phyloP scores from a whole-genome alignment of 2,888 invertebrate genomes.

The Dascillus cervinus region DNA sequence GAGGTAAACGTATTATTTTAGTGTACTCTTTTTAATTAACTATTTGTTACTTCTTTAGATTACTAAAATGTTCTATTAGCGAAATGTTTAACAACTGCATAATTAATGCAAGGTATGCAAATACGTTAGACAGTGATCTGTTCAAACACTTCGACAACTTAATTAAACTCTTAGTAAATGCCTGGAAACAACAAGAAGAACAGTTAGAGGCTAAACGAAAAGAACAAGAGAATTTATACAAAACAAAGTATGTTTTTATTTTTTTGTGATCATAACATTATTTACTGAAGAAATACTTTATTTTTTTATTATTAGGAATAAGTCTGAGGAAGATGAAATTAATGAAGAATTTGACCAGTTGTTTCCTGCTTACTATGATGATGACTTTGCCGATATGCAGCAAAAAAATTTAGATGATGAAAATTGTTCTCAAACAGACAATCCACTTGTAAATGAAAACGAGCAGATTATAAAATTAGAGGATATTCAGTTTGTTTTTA shows the following conservation, averaged over 20 bases:
- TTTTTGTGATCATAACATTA: constrained; percentile 1
- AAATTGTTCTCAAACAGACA: too few species aligned
- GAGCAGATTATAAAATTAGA: constrained; percentile 43
- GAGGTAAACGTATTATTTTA: constrained; percentile 37
- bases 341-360: constrained; percentile 57
- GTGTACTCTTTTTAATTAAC: constrained; percentile 7
- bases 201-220: constrained; percentile 57
- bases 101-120: constrained; percentile 41
- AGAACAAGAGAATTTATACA: constrained; percentile 72
- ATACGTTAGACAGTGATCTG: constrained; percentile 22
- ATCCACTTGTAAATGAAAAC: background rate
- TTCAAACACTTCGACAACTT: constrained; percentile 45
- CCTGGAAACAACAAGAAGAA: constrained; percentile 72
- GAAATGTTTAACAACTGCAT: constrained; percentile 61
- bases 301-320: constrained; percentile 19
- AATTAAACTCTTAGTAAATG: constrained; percentile 53
- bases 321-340: constrained; percentile 61
- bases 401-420: constrained; percentile 23
- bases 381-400: constrained; percentile 63
- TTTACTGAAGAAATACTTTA: background rate
- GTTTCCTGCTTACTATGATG: constrained; percentile 61
- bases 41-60: constrained; percentile 39
- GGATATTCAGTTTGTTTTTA: constrained; percentile 52
- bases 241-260: constrained; percentile 49
- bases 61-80: constrained; percentile 61